Percentiles rank a stretch among this genome's conserved stretches.
Evolutionary conservation across 2,888 invertebrate species (phyloP).

Genomic region (Pseudococcus jackbeardsleyi): DNA sequence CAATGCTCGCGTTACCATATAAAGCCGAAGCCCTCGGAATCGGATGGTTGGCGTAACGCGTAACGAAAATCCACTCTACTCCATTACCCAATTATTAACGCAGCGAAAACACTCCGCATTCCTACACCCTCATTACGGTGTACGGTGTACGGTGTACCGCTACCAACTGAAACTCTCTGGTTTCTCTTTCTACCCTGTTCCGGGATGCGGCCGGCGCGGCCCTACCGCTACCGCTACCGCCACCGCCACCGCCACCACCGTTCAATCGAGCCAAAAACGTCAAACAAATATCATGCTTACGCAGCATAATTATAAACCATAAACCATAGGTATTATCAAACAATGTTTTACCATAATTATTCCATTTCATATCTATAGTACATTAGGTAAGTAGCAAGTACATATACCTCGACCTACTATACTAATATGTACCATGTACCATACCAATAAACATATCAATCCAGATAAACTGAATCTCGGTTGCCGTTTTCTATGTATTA

Average conservation of each 20-base stretch:
- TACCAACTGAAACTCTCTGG: too few relatives aligned
- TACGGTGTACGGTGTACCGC: neutral
- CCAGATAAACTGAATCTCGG: conserved; percentile 33
- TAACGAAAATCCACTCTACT: conserved; percentile 8
- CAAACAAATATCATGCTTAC: neutral
- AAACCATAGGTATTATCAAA: neutral
- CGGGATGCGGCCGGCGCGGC: neutral
- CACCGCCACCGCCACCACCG: neutral
- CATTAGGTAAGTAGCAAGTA: neutral
- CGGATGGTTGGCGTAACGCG: neutral
- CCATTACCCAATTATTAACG: conserved; percentile 1
- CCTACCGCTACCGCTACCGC: neutral
- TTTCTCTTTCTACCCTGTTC: neutral
- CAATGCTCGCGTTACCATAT: too few relatives aligned
- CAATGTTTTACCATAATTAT: conserved; percentile 8
- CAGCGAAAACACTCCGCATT: neutral
- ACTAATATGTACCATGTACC: neutral
- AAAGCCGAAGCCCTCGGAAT: neutral
- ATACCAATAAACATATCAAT: too few relatives aligned
- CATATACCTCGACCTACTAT: too few relatives aligned
- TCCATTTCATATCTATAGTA: neutral
- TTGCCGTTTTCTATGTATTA: too few relatives aligned
- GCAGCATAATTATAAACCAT: neutral
- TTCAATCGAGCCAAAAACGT: conserved; percentile 9
- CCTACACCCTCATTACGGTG: neutral